These are phyloP conservation scores for Gadus macrocephalus DNA, from an alignment of 2,113 vertebrate species.

Conservation along the genomic window DNA sequence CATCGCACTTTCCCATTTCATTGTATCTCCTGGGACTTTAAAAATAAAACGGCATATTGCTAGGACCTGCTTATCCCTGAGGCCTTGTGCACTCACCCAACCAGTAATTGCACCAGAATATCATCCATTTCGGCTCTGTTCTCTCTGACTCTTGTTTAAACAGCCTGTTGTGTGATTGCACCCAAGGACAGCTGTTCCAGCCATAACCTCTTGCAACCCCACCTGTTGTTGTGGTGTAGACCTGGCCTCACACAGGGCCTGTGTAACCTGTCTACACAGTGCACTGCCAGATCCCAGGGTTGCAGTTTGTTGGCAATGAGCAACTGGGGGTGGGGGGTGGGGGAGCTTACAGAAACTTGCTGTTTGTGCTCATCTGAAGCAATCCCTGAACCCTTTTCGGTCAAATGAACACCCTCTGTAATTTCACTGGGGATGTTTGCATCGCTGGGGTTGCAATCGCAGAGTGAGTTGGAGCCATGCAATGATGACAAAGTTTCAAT, in stretches of 20 bases:
- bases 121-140: not conserved
- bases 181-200: slow-evolving; percentile 33
- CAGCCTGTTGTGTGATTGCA: slow-evolving; percentile 21
- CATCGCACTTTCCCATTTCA: too few relatives aligned
- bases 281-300: slow-evolving; percentile 20
- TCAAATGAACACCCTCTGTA: too few relatives aligned
- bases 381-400: too few relatives aligned
- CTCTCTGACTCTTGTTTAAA: not conserved
- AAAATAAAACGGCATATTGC: too few relatives aligned
- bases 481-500: too few relatives aligned
- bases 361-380: too few relatives aligned
- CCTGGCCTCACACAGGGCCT: slow-evolving; percentile 33
- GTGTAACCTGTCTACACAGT: slow-evolving; percentile 39
- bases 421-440: too few relatives aligned
- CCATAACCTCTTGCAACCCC: not conserved
- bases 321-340: slow-evolving; percentile 10
- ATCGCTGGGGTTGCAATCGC: too few relatives aligned
- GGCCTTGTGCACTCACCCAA: slow-evolving; percentile 6
- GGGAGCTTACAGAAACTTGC: too few relatives aligned
- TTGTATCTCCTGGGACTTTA: too few relatives aligned
- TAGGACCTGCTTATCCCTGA: too few relatives aligned
- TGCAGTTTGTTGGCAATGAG: slow-evolving; percentile 22
- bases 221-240: slow-evolving; percentile 15
- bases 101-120: not conserved
- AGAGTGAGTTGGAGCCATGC: too few relatives aligned